Evolutionary conservation across 2,888 invertebrate genomes (phyloP).

Genomic region (Hypselothyrea guttata): DNA sequence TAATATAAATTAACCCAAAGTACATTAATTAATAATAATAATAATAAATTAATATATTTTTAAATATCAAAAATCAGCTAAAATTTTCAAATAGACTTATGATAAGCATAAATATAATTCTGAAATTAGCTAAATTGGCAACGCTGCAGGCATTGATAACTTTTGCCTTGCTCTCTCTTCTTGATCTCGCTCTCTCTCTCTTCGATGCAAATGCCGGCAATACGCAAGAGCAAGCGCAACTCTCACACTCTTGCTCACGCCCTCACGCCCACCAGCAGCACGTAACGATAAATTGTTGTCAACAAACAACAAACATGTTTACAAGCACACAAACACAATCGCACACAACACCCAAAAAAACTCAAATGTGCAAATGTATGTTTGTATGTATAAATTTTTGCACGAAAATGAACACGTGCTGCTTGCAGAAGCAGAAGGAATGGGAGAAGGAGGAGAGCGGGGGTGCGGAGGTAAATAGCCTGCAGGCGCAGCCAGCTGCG

Average conservation of each 20-base stretch:
- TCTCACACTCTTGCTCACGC: constrained; percentile 23
- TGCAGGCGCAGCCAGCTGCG: constrained; percentile 54
- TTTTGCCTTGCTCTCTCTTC: too few species aligned
- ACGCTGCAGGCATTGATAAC: too few species aligned
- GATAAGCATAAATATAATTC: too few species aligned
- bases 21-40: too few species aligned
- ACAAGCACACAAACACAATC: constrained; percentile 4
- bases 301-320: constrained; percentile 52
- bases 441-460: constrained; percentile 29
- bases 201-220: too few species aligned
- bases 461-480: constrained; percentile 43
- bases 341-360: constrained; percentile 7
- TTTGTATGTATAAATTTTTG: constrained; percentile 57
- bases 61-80: too few species aligned
- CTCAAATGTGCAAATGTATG: constrained; percentile 17
- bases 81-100: too few species aligned
- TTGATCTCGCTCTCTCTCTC: too few species aligned
- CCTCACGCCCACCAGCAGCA: constrained; percentile 36
- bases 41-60: too few species aligned
- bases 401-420: constrained; percentile 75
- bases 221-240: constrained; percentile 27
- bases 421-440: constrained; percentile 36
- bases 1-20: too few species aligned
- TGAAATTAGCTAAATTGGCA: too few species aligned
- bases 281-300: constrained; percentile 60